phyloP scores from a whole-genome alignment of 2,888 invertebrate species.

The Zaprionus bogoriensis region DNA sequence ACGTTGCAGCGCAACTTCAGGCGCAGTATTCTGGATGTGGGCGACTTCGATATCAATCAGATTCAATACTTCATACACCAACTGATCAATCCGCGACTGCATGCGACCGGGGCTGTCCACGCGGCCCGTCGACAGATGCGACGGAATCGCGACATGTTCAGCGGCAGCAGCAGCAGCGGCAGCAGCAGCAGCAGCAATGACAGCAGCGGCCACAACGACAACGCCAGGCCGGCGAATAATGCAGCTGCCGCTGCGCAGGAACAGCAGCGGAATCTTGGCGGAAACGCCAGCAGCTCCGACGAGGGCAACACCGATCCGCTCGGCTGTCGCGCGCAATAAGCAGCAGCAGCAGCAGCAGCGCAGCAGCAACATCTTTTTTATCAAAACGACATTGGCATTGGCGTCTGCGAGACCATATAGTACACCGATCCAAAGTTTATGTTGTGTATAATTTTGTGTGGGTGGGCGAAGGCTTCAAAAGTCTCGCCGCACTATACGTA shows the following conservation, averaged over 20 bases:
- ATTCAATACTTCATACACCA: conserved; percentile 80
- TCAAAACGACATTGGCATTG: background rate
- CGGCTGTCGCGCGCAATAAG: conserved; percentile 70
- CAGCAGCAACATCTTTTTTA: too few species aligned
- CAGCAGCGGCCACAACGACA: conserved; percentile 36
- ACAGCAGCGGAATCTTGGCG: conserved; percentile 2
- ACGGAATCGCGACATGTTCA: background rate
- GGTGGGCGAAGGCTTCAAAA: conserved; percentile 25
- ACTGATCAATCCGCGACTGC: conserved; percentile 64
- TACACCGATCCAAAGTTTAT: conserved; percentile 29
- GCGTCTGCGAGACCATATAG: background rate
- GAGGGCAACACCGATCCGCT: conserved; percentile 46
- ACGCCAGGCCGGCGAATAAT: background rate
- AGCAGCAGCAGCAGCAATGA: conserved; percentile 20
- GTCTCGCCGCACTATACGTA: background rate
- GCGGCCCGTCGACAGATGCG: background rate
- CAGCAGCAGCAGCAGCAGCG: too few species aligned
- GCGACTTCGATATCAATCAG: conserved; percentile 71
- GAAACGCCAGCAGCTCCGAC: conserved; percentile 32
- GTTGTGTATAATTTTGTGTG: conserved; percentile 7
- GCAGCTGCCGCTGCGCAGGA: background rate
- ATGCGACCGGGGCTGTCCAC: background rate
- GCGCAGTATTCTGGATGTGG: conserved; percentile 52
- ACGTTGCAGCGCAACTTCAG: conserved; percentile 74
- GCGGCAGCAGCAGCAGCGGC: background rate